Evolutionary conservation across 2,888 invertebrate species (phyloP).

Genomic region (Apamea monoglypha): DNA sequence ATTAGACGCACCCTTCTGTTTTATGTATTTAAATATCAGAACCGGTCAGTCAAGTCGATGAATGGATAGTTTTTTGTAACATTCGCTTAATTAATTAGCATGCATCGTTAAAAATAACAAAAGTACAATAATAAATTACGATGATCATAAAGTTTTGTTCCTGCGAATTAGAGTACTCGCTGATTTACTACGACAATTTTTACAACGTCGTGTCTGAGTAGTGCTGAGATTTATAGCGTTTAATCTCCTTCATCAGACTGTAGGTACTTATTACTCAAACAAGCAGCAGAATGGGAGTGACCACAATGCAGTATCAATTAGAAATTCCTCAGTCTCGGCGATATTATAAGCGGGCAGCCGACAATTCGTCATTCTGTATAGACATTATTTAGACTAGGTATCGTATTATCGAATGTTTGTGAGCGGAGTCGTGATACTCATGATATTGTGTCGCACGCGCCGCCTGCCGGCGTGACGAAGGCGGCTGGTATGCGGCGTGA

Average conservation of each 20-base stretch:
- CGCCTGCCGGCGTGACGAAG: conserved; percentile 85
- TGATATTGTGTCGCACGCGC: conserved; percentile 85
- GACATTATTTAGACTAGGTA: conserved; percentile 78
- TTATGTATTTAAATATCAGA: conserved; percentile 65
- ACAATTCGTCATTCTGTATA: conserved; percentile 79
- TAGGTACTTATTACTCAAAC: conserved; percentile 74
- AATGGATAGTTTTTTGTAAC: conserved; percentile 71
- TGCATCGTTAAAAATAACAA: conserved; percentile 71
- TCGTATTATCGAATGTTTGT: conserved; percentile 78
- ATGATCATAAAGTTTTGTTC: conserved; percentile 71
- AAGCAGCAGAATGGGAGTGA: conserved; percentile 75
- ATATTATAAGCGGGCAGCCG: conserved; percentile 68
- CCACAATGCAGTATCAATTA: conserved; percentile 81
- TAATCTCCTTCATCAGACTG: conserved; percentile 74
- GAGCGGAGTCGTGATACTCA: conserved; percentile 81
- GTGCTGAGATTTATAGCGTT: conserved; percentile 70
- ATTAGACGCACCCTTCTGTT: conserved; percentile 55
- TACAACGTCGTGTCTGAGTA: conserved; percentile 50
- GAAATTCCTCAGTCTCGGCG: conserved; percentile 74
- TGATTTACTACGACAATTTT: conserved; percentile 73
- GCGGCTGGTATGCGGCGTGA: conserved; percentile 88
- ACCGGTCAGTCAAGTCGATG: conserved; percentile 68
- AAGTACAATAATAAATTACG: conserved; percentile 72
- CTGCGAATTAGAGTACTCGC: conserved; percentile 63
- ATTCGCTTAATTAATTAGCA: conserved; percentile 71